These are phyloP conservation scores for Stichodactyla mertensii DNA, from an alignment of 64 coral and sea anemone genomes.

Conservation along the genomic window DNA sequence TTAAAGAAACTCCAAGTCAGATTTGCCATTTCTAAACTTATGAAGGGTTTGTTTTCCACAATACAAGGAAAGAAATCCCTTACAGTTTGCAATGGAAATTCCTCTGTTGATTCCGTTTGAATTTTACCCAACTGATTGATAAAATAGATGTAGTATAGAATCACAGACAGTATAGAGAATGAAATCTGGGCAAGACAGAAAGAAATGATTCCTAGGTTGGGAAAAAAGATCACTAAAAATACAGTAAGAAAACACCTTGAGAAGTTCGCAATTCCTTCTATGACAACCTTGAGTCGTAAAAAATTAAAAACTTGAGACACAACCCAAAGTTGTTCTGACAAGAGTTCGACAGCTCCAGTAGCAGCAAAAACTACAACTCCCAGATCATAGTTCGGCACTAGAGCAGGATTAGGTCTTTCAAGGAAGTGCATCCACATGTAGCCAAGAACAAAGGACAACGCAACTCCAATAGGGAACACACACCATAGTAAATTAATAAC, in stretches of 20 bases:
- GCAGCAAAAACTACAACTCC: constrained; percentile 66
- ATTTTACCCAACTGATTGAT: constrained; percentile 36
- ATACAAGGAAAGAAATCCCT: constrained; percentile 71
- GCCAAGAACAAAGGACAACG: constrained; percentile 52
- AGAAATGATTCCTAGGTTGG: constrained; percentile 73
- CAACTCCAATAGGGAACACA: constrained; percentile 71
- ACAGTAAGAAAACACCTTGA: constrained; percentile 77
- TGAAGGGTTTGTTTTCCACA: constrained; percentile 27
- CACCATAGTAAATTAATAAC: constrained; percentile 96
- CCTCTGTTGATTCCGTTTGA: not conserved
- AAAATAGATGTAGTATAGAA: constrained; percentile 84
- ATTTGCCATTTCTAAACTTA: constrained; percentile 63
- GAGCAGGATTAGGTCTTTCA: constrained; percentile 53
- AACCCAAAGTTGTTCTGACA: constrained; percentile 93
- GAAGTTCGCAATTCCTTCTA: constrained; percentile 96
- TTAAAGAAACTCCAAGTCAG: constrained; percentile 96
- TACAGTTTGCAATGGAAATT: constrained; percentile 71
- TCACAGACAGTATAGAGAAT: constrained; percentile 65
- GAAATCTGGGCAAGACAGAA: constrained; percentile 89
- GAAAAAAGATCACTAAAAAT: constrained; percentile 56
- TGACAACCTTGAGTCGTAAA: constrained; percentile 87
- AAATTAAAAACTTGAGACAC: constrained; percentile 85
- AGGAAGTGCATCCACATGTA: constrained; percentile 76
- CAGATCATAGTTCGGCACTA: constrained; percentile 68
- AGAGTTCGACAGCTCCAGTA: constrained; percentile 67